Base-by-base conservation (phyloP, 2,888 invertebrate species). In the Chrysomela aeneicollis region DNA sequence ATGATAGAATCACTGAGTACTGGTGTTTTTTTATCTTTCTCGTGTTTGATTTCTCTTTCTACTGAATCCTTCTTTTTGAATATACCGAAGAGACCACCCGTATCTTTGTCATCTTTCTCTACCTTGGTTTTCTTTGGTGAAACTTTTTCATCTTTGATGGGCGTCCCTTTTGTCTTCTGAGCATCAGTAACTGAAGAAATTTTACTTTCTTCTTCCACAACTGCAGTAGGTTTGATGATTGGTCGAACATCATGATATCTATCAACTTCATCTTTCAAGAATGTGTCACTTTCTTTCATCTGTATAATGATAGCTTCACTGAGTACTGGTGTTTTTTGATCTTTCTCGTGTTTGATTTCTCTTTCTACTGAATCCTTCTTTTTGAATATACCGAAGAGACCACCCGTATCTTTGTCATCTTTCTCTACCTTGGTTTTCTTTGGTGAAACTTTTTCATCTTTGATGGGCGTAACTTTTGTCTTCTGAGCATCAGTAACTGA, bases 221-320 rank as follows among this genome's bases (percentile, higher is more conserved):
- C 26, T 5, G 6, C 26, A 6, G 26, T 5, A 6, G 26, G 26
- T 26, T 26, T 26, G 26, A 26, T 26, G 26, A 63, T 49, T 35
- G 66, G 64, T 35, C 62, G 47, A 18, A 68, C 71, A 61, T 73
- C 73, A 42, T 73, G 66, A 59, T 68, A 73, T 42, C 51, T 67
- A 10, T 66, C 67, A 55, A 78, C 58, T 71, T 78, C 77, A 19
- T 71, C 65, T 57, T 66, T 63, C 8, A 77, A 37, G 59, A 77
- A 78, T 0, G 8, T 32, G 26, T 67, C 50, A 61, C 32, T 61
- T 22, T 61, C 57, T 12, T 26, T 26, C 26, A 51, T 51, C 19
- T 51, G 22, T 49, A 50, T 35, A 5, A 17, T 17, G 12, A 32
- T 37, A 19, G 19, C 53, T 53, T 37, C 47, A 9, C 49, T 62